Base-by-base conservation (phyloP, 2,888 invertebrate species). In the Aricia artaxerxes region DNA sequence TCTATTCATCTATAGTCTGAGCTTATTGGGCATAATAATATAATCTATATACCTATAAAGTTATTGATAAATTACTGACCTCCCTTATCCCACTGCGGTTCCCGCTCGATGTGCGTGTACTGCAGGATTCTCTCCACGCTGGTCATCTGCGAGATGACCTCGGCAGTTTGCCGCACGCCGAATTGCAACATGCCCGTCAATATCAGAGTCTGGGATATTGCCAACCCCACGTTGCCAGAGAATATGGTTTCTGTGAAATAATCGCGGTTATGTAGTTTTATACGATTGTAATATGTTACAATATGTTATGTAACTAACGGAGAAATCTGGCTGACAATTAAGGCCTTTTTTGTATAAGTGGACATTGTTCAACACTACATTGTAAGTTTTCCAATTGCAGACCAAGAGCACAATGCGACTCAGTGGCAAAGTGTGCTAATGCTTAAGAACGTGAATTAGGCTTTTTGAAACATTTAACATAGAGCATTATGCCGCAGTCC, bases 121-220 rank as follows among this genome's bases (percentile, higher is more conserved):
- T 96, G 95, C 82, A 97, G 95, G 60, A 96, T 95, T 7, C 96
- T 92, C 88, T 97, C 96, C 1, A 97, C 97, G 82, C 96, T 96
- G 16, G 96, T 96, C 96, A 97, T 96, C 87, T 96, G 96, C 87
- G 93, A 96, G 86, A 95, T 96, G 88, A 91, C 97, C 94, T 95
- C 98, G 82, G 91, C 97, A 86, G 88, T 97, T 95, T 92, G 97
- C 80, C 91, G 96, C 83, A 91, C 97, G 89, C 95, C 97, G 90
- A 91, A 98, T 89, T 90, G 97, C 89, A 92, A 96, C 96, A 95
- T 97, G 88, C 94, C 98, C 81, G 95, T 97, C 90, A 91, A 95
- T 90, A 95, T 95, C 88, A 96, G 94, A 0, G 96, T 95, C 86
- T 96, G 96, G 0, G 96, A 96, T 85, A 96, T 96, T 76, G 96